phyloP scores from a whole-genome alignment of 2,113 vertebrate species.

The Scatophagus argus region DNA sequence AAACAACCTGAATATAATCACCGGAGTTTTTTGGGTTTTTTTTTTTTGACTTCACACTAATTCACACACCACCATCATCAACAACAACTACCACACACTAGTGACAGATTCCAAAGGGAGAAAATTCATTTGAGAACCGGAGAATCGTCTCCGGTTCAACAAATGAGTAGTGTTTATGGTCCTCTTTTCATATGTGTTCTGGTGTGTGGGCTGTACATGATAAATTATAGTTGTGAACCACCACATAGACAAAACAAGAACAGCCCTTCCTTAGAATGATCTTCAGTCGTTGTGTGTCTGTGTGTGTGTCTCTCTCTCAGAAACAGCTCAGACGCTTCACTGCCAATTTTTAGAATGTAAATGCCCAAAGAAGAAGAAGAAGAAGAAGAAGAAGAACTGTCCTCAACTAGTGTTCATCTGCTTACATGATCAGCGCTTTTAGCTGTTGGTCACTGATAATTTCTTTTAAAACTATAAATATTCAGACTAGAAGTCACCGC shows the following conservation, averaged over 20 bases:
- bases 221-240: slow-evolving; percentile 35
- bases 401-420: background rate
- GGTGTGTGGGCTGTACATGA: slow-evolving; percentile 16
- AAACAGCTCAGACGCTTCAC: slow-evolving; percentile 12
- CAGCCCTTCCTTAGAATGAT: background rate
- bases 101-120: slow-evolving; percentile 32
- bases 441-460: background rate
- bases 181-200: slow-evolving; percentile 17
- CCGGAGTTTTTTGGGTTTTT: too few species aligned
- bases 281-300: too few species aligned
- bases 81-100: slow-evolving; percentile 19
- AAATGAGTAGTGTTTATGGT: slow-evolving; percentile 18
- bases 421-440: background rate
- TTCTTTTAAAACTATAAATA: slow-evolving; percentile 16
- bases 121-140: slow-evolving; percentile 9
- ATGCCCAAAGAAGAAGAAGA: background rate
- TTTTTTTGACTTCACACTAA: slow-evolving; percentile 46
- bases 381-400: slow-evolving; percentile 4
- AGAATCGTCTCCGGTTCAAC: slow-evolving; percentile 21
- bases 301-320: slow-evolving; percentile 21
- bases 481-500: background rate
- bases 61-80: slow-evolving; percentile 3
- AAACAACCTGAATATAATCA: slow-evolving; percentile 63
- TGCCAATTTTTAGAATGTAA: background rate
- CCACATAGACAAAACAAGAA: slow-evolving; percentile 24